phyloP scores from a whole-genome alignment of 1,140 invertebrate genomes.

The Caenorhabditis latens region DNA sequence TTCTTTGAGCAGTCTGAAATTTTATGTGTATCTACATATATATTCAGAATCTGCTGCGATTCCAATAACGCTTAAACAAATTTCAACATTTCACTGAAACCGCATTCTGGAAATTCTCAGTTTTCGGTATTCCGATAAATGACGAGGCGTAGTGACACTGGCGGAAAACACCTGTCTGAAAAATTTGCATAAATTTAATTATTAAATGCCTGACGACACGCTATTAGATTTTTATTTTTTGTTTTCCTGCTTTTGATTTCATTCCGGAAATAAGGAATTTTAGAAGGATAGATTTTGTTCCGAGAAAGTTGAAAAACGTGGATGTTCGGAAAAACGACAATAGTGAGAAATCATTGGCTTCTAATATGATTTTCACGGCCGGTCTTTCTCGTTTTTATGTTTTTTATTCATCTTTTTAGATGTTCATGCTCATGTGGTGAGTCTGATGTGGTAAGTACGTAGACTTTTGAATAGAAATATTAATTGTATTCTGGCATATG shows the following conservation, averaged over 20 bases:
- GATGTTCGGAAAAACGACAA: neutral
- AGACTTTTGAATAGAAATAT: neutral
- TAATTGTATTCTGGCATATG: neutral
- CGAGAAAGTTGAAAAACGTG: neutral
- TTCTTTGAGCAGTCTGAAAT: no score
- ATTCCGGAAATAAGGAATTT: neutral
- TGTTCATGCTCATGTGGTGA: neutral
- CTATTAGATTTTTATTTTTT: neutral
- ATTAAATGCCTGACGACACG: conserved; percentile 29
- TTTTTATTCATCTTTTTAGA: neutral
- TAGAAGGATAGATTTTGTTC: neutral
- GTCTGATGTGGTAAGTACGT: no score
- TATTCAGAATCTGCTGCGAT: no score
- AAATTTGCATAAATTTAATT: conserved; percentile 44
- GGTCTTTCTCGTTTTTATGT: neutral
- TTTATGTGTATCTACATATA: no score
- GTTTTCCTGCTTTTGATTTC: neutral
- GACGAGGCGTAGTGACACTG: neutral
- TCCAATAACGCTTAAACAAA: no score
- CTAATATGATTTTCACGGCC: neutral
- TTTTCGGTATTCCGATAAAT: neutral
- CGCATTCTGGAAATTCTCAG: no score
- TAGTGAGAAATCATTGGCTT: neutral
- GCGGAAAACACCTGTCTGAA: conserved; percentile 9
- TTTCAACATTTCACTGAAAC: no score